A percentile compares a stretch with the other conserved stretches of the same genome.
Evolutionary conservation across 2,888 invertebrate genomes (phyloP).

Genomic region (Melanchra persicariae): DNA sequence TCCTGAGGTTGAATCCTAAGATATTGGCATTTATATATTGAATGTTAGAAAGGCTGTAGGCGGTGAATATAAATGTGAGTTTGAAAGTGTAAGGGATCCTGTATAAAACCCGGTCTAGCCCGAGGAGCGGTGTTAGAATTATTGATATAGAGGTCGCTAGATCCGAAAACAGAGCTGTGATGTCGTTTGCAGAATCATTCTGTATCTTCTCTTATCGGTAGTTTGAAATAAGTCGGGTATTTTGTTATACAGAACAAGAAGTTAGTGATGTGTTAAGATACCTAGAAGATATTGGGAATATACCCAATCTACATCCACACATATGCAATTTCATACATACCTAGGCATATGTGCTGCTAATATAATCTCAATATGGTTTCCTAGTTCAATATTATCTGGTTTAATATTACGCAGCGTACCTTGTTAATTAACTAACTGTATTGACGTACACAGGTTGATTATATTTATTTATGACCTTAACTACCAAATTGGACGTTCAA

Average conservation of each 20-base stretch:
- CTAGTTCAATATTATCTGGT: constrained; percentile 13
- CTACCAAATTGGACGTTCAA: not conserved
- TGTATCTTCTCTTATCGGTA: constrained; percentile 12
- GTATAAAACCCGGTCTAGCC: constrained; percentile 26
- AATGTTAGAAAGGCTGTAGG: constrained; percentile 49
- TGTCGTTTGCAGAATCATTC: constrained; percentile 43
- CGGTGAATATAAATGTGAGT: constrained; percentile 61
- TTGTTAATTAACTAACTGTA: not conserved
- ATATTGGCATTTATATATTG: constrained; percentile 51
- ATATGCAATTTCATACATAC: not conserved
- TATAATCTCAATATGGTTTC: not conserved
- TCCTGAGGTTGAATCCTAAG: constrained; percentile 26
- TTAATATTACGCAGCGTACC: not conserved
- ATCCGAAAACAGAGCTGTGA: constrained; percentile 35
- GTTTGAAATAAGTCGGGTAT: constrained; percentile 8
- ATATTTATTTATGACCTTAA: not conserved
- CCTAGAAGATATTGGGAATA: not conserved
- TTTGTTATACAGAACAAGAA: not conserved
- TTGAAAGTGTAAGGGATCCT: constrained; percentile 48
- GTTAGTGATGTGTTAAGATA: not conserved
- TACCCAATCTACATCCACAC: not conserved
- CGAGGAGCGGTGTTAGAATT: constrained; percentile 47
- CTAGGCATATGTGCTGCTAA: not conserved
- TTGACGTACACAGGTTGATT: not conserved
- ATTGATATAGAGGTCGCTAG: constrained; percentile 54